Percentiles rank a stretch among this genome's conserved stretches.
These are phyloP conservation scores for Drosophila punjabiensis DNA, from an alignment of 1,140 invertebrate genomes.

Conservation along the genomic window DNA sequence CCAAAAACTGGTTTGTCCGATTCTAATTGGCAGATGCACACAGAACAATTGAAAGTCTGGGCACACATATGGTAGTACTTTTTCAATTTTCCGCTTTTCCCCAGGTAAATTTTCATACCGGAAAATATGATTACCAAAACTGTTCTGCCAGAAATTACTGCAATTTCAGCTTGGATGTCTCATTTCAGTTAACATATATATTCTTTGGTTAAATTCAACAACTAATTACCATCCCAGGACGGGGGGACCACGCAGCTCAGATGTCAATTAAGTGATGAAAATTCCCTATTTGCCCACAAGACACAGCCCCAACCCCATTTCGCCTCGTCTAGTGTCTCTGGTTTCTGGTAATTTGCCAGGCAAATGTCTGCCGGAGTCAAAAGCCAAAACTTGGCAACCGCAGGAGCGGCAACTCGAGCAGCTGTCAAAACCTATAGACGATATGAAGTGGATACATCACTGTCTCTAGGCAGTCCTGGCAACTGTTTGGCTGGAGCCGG, in stretches of 20 bases:
- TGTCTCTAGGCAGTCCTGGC: constrained; percentile 7
- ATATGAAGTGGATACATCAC: constrained; percentile 43
- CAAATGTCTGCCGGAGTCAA: constrained; percentile 47
- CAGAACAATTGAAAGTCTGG: constrained; percentile 36
- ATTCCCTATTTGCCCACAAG: constrained; percentile 24
- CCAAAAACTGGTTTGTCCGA: constrained; percentile 8
- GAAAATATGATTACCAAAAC: neutral
- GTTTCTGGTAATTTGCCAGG: constrained; percentile 34
- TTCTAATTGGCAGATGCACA: constrained; percentile 64
- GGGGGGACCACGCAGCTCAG: constrained; percentile 5
- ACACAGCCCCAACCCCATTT: neutral
- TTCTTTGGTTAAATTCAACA: constrained; percentile 9
- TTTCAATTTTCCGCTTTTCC: constrained; percentile 1
- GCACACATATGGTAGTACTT: too few species aligned
- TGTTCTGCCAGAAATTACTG: too few species aligned
- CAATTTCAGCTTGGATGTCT: neutral
- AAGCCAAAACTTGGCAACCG: constrained; percentile 49
- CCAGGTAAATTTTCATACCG: constrained; percentile 8
- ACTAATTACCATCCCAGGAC: constrained; percentile 18
- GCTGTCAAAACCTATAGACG: constrained; percentile 52
- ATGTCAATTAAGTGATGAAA: constrained; percentile 65
- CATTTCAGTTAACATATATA: constrained; percentile 34
- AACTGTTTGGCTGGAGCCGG: constrained; percentile 10
- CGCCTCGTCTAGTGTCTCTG: neutral
- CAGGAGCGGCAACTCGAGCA: constrained; percentile 35